phyloP scores from a whole-genome alignment of 2,113 vertebrate species.

The Planiliza haematocheilus region DNA sequence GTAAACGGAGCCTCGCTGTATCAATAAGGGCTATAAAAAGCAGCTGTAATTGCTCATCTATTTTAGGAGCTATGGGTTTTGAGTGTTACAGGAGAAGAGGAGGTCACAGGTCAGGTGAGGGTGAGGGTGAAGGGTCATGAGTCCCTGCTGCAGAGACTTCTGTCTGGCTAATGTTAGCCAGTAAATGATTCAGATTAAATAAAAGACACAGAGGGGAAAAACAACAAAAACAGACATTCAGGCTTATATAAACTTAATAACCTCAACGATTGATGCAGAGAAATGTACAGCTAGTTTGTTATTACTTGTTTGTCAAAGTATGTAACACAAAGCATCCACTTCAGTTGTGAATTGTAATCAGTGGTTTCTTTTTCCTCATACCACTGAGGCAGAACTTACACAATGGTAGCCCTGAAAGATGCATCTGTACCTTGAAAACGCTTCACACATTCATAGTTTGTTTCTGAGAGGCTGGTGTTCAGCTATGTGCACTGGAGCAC shows the following conservation, averaged over 20 bases:
- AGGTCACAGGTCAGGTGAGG: constrained; percentile 28
- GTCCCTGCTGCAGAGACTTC: constrained; percentile 2
- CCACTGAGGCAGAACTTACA: too few species aligned
- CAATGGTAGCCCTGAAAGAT: background rate
- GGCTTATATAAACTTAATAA: too few species aligned
- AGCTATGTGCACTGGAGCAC: constrained; percentile 3
- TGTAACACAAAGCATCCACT: too few species aligned
- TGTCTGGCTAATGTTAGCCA: background rate
- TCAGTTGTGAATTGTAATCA: too few species aligned
- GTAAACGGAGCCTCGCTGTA: constrained; percentile 8
- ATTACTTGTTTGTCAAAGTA: too few species aligned
- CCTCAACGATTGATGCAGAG: too few species aligned
- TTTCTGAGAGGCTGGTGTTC: background rate
- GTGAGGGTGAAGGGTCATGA: constrained; percentile 28
- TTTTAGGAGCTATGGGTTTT: constrained; percentile 13
- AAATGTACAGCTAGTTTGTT: too few species aligned
- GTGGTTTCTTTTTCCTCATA: background rate
- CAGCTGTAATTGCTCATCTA: constrained; percentile 12
- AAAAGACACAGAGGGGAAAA: background rate
- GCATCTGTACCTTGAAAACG: background rate
- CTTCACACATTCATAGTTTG: background rate
- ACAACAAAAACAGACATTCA: too few species aligned
- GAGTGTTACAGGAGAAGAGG: background rate
- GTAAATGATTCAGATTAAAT: background rate
- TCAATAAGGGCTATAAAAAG: background rate